These are phyloP conservation scores for Silurus glanis DNA, from an alignment of 2,113 vertebrate genomes.

Conservation along the genomic window DNA sequence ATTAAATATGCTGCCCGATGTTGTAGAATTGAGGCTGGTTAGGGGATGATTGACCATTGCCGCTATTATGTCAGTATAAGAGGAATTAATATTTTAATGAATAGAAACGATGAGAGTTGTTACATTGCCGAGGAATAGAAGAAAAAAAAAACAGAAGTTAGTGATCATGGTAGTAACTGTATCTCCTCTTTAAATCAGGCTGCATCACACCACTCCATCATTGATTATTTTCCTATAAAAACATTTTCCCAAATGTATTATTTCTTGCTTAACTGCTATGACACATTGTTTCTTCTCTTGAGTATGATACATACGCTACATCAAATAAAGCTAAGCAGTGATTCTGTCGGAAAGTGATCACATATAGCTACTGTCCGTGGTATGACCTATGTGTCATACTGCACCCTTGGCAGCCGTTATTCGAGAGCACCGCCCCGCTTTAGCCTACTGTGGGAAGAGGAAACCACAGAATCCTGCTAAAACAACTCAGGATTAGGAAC, in stretches of 20 bases:
- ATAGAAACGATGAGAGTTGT: background rate
- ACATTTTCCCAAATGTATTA: background rate
- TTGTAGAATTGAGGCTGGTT: background rate
- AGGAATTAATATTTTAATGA: background rate
- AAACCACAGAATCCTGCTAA: slow-evolving; percentile 79
- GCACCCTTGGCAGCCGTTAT: slow-evolving; percentile 72
- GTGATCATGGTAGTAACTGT: background rate
- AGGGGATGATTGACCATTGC: background rate
- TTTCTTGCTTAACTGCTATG: background rate
- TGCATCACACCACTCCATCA: background rate
- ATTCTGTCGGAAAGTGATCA: background rate
- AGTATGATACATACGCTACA: background rate
- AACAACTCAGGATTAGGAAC: slow-evolving; percentile 81
- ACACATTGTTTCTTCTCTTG: background rate
- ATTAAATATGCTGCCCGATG: background rate
- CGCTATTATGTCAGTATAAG: background rate
- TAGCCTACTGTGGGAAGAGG: slow-evolving; percentile 84
- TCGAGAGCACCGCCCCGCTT: slow-evolving; percentile 70
- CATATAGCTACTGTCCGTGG: slow-evolving; percentile 39
- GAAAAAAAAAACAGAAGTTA: background rate
- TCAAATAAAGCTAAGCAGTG: background rate
- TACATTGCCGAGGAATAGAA: background rate
- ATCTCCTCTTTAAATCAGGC: background rate
- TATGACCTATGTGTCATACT: slow-evolving; percentile 68
- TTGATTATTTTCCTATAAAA: background rate